Conservation (phyloP, 2,113 vertebrate genomes). For the Rana temporaria region DNA sequence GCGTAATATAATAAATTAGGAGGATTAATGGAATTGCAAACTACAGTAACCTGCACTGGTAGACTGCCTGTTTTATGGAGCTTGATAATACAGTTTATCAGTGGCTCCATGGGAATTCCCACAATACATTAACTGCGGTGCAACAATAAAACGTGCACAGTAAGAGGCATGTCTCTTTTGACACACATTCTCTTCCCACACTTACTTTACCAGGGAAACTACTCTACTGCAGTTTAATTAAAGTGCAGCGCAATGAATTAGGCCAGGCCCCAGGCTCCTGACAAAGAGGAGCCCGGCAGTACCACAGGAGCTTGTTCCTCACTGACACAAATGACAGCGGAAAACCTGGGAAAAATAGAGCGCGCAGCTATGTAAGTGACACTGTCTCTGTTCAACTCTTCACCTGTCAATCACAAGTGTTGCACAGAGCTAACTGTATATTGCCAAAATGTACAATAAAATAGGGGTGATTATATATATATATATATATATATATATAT, state of each 20-base stretch:
- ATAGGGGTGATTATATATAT: no score
- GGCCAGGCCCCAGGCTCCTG: constrained; percentile 81
- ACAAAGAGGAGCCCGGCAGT: constrained; percentile 81
- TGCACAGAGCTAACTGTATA: constrained; percentile 54
- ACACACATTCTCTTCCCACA: constrained; percentile 97
- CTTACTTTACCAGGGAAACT: constrained; percentile 93
- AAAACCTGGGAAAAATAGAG: constrained; percentile 74
- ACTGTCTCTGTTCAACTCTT: constrained; percentile 70
- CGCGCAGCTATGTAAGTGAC: constrained; percentile 68
- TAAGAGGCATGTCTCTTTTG: constrained; percentile 89
- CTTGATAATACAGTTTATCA: constrained; percentile 87
- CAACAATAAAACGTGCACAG: constrained; percentile 90
- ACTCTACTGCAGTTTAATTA: constrained; percentile 88
- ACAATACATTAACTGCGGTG: constrained; percentile 89
- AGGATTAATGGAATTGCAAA: constrained; percentile 83
- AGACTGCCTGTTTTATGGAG: constrained; percentile 82
- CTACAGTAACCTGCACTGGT: constrained; percentile 82
- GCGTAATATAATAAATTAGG: constrained; percentile 86
- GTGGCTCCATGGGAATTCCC: constrained; percentile 87
- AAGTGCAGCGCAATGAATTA: constrained; percentile 85
- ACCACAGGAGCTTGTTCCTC: constrained; percentile 76
- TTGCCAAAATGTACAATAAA: neutral
- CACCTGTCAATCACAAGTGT: constrained; percentile 72
- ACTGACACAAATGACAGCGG: constrained; percentile 74
- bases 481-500: no score